phyloP scores from a whole-genome alignment of 2,888 invertebrate species.

The Polydrusus tereticollis region DNA sequence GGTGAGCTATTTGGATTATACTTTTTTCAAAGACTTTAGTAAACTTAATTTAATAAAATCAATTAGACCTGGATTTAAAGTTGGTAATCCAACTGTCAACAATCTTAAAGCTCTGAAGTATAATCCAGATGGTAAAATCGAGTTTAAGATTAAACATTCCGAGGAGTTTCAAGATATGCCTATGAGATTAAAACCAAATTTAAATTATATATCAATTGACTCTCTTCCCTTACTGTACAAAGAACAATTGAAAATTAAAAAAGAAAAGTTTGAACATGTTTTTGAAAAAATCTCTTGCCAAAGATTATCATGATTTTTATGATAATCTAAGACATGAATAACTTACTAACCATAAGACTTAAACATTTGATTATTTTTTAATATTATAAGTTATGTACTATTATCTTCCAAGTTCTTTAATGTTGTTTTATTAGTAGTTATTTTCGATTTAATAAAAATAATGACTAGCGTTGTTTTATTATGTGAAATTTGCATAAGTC shows the following conservation, averaged over 20 bases:
- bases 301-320: neutral
- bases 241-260: neutral
- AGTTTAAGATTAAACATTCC: neutral
- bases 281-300: neutral
- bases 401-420: neutral
- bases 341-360: neutral
- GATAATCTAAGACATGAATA: neutral
- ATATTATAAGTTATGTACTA: neutral
- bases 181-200: neutral
- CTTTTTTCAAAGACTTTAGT: conserved; percentile 17
- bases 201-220: neutral
- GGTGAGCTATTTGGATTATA: neutral
- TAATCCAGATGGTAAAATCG: neutral
- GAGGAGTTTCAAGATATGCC: neutral
- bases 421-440: neutral
- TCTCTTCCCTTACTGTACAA: neutral
- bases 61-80: conserved; percentile 13
- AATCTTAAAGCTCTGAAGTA: conserved; percentile 9
- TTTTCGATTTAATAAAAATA: neutral
- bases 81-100: conserved; percentile 11
- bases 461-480: neutral
- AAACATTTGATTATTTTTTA: neutral
- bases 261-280: conserved; percentile 9
- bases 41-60: conserved; percentile 1
- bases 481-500: neutral